Conservation (phyloP, 2,797 vertebrate genomes). For the Knipowitschia caucasica region DNA sequence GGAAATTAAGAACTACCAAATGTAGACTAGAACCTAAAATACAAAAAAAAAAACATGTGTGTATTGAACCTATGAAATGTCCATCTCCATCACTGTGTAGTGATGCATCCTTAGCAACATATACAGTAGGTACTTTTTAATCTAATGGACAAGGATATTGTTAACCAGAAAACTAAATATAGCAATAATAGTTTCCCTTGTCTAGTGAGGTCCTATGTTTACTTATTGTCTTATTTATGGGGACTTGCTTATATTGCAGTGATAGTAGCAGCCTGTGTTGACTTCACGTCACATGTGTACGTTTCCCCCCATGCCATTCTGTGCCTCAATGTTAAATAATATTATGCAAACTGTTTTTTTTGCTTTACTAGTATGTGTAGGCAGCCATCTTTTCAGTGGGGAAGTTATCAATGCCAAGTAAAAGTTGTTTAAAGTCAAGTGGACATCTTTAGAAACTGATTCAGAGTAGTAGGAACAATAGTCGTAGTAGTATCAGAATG, state of each 20-base stretch:
- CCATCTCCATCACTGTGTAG: constrained; percentile 7
- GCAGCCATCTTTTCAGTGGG: constrained; percentile 12
- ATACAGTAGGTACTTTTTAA: constrained; percentile 75
- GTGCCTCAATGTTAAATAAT: constrained; percentile 69
- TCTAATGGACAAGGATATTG: constrained; percentile 49
- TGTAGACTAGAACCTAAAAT: too few relatives aligned
- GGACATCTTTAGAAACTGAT: background rate
- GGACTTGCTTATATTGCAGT: constrained; percentile 45
- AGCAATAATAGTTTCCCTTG: constrained; percentile 56
- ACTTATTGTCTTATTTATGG: constrained; percentile 35
- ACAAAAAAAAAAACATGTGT: background rate
- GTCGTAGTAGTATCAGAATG: background rate
- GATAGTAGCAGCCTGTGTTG: constrained; percentile 46
- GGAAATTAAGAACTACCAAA: too few relatives aligned
- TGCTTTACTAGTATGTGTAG: constrained; percentile 42
- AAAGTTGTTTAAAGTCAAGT: constrained; percentile 22
- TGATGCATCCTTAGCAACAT: constrained; percentile 59
- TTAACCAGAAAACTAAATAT: constrained; percentile 50
- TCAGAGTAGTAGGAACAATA: constrained; percentile 6
- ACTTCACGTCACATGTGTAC: constrained; percentile 47
- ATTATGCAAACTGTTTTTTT: constrained; percentile 59
- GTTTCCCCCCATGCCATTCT: constrained; percentile 52
- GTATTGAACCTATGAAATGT: background rate
- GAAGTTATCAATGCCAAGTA: constrained; percentile 16
- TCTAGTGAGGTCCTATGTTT: constrained; percentile 55